Evolutionary conservation across 2,113 vertebrate genomes (phyloP), one percentile per base, ranked within the genome.

Genomic region (Chlamydotis undulata): DNA sequence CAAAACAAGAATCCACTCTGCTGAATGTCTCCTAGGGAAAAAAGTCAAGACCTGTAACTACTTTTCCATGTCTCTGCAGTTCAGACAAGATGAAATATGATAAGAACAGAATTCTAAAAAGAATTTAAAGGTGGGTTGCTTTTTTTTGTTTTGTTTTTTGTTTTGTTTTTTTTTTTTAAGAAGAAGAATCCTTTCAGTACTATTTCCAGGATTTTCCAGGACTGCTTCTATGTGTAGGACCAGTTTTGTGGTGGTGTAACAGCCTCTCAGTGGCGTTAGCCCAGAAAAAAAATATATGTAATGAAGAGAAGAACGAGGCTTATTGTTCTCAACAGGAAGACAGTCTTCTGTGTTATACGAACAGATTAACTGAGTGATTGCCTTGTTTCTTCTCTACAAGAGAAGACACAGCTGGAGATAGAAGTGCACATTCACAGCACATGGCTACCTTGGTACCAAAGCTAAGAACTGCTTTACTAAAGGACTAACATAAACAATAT

Each of bases 51-150:
- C 12, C 5, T 76, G 4, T 26, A 81, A 89, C 26, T 82, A 53
- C 56, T 94, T 94, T 83, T 73, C 74, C 67, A 31, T 69, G 53
- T 83, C 74, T 94, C 70, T 89, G 37, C 31, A 92, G 67, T 89
- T 94, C 61, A 84, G 77, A 89, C 31, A 87, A 71, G 35, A 81
- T 35, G 69, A 91, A 96, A 94, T 89, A 50, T 43, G 65, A 75
- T 57, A 82, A 83, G 57, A 90, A 68, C 12, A 90, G 14, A 94
- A 61, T 55, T 37, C 57, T 75, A 53, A 91, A 88, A 88, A 78
- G 0, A 91, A 83, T 77, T 26, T 43, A 83, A 63, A 60, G 5
- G 35, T 35, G 35, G 35, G 35, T 35, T 35, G 35, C 35, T 35
- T 35, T 35, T 35, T 35, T 35, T 35, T 35, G 35, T 35, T 35